A percentile compares a stretch with the other conserved stretches of the same genome.
These are phyloP conservation scores for Hyles euphorbiae DNA, from an alignment of 1,140 invertebrate species.

Conservation along the genomic window DNA sequence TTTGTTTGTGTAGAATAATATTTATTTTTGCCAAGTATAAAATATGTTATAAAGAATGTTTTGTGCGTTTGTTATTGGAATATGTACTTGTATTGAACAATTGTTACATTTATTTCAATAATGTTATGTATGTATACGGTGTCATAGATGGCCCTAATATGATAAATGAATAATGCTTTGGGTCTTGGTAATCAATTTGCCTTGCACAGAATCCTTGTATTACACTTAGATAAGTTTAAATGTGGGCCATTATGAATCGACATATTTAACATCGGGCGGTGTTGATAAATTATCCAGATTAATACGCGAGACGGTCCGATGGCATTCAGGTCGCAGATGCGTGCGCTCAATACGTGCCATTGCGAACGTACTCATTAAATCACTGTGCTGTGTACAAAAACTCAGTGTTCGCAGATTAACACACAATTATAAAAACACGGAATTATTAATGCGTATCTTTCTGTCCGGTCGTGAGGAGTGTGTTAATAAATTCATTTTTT, in stretches of 20 bases:
- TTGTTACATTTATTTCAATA: no score
- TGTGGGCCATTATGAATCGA: not conserved
- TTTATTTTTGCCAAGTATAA: no score
- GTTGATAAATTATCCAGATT: slow-evolving; percentile 55
- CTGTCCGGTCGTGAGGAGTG: not conserved
- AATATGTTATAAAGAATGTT: no score
- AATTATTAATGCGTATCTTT: not conserved
- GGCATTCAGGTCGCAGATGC: slow-evolving; percentile 58
- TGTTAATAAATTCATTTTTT: slow-evolving; percentile 1
- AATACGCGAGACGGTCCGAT: slow-evolving; percentile 48
- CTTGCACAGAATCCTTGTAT: no score
- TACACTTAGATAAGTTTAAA: no score
- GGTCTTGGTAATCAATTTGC: no score
- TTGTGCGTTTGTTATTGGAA: no score
- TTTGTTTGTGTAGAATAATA: no score
- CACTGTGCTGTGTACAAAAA: slow-evolving; percentile 33
- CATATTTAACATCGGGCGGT: slow-evolving; percentile 15
- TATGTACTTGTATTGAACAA: no score
- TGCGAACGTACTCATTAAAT: slow-evolving; percentile 43
- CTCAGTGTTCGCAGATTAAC: slow-evolving; percentile 23
- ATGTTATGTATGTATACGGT: no score
- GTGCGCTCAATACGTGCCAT: slow-evolving; percentile 34
- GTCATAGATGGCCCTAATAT: no score
- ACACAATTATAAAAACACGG: not conserved
- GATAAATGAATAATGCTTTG: no score